A percentile compares a stretch with the other conserved stretches of the same genome.
Conservation (phyloP, 2,888 invertebrate species). For the Torymus aiolomorphi region DNA sequence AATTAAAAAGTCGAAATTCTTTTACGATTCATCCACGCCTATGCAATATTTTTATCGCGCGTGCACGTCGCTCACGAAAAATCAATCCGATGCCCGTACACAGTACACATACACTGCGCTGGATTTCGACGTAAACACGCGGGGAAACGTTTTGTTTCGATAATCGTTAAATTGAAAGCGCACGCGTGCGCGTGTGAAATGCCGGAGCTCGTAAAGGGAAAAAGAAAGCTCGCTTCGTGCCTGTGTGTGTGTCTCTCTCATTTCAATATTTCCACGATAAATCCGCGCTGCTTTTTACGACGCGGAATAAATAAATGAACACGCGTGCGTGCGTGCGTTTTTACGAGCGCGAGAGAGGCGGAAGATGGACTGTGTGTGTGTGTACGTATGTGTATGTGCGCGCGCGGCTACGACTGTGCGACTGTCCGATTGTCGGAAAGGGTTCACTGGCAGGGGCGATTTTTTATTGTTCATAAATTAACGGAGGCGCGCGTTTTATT, state of each 20-base stretch:
- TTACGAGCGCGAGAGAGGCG: constrained; percentile 65
- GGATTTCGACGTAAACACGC: no score
- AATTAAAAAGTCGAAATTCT: no score
- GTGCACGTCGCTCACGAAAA: no score
- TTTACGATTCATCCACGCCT: no score
- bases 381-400: no score
- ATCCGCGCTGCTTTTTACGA: constrained; percentile 71
- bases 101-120: neutral
- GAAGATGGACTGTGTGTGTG: neutral
- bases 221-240: constrained; percentile 25
- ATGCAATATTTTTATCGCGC: no score
- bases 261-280: constrained; percentile 74
- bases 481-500: constrained; percentile 10
- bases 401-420: constrained; percentile 45
- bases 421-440: constrained; percentile 57
- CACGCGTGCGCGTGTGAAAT: constrained; percentile 41
- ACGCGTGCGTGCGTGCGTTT: constrained; percentile 54
- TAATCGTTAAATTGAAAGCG: constrained; percentile 51
- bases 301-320: constrained; percentile 70
- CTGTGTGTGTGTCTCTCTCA: constrained; percentile 62
- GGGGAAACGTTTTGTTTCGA: constrained; percentile 49
- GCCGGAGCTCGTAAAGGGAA: constrained; percentile 41
- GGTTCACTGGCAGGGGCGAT: constrained; percentile 4
- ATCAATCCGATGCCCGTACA: neutral
- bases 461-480: constrained; percentile 57